Base-by-base conservation (phyloP, 2,888 invertebrate species). In the Drosophila anceps region DNA sequence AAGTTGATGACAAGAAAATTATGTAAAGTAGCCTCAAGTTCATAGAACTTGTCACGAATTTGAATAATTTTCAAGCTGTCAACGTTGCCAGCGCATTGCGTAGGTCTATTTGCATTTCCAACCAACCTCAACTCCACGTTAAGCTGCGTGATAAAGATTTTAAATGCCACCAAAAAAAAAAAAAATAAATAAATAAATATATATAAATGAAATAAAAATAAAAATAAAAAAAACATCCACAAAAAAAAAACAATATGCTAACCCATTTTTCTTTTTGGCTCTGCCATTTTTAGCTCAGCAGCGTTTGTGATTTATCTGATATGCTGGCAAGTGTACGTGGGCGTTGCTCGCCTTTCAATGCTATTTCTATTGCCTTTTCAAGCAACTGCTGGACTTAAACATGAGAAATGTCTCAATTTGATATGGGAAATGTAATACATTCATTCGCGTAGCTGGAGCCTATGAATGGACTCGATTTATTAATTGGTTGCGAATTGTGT, bases 21-120 rank as follows among this genome's bases (percentile, higher is more conserved):
- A 87, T 84, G 84, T 72, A 78, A 87, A 87, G 78, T 53, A 72
- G 78, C 63, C 71, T 78, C 78, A 86, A 86, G 76, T 72, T 70
- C 73, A 65, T 71, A 62, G 29, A 73, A 82, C 74, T 84, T 86
- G 80, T 80, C 78, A 76, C 68, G 80, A 80, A 82, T 76, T 84
- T 73, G 84, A 80, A 78, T 82, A 84, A 78, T 84, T 75, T 69
- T 44, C 63, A 73, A 71, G 44, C 69, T 80, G 69, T 73, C 76
- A 79, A 55, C 59, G 62, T 48, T 46, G 53, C 5, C 59, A 9
- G 29, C 35, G 37, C 24, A 37, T 12, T 20, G 65, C 48, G 62
- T 63, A 62, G 66, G 51, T 61, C 33, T 33, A 67, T 74, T 73
- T 77, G 46, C 69, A 65, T 67, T 64, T 59, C n/a, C 41, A 37